phyloP scores from a whole-genome alignment of 2,797 vertebrate genomes.

The Enoplosus armatus region DNA sequence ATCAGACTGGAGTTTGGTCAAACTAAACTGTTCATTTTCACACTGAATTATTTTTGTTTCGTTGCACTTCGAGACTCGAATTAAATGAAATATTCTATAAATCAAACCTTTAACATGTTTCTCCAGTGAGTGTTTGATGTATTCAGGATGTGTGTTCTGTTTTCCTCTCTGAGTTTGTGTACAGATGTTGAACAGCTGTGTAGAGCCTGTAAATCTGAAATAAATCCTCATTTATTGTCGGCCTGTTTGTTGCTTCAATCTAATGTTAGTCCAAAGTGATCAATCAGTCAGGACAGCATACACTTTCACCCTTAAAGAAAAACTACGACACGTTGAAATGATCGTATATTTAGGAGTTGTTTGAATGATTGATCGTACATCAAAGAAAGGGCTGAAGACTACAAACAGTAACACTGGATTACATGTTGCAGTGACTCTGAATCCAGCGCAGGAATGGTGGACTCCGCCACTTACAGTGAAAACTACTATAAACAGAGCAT shows the following conservation, averaged over 20 bases:
- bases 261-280: neutral
- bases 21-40: no score
- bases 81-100: neutral
- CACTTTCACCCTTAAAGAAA: no score
- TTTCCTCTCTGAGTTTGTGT: neutral
- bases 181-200: neutral
- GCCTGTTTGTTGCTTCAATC: neutral
- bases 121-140: neutral
- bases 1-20: neutral
- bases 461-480: no score
- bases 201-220: neutral
- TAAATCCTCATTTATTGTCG: neutral
- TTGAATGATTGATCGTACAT: no score
- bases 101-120: neutral
- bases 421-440: no score
- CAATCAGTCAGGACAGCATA: no score
- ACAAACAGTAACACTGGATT: no score
- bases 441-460: no score
- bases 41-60: neutral
- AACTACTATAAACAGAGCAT: no score
- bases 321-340: no score
- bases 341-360: no score
- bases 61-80: neutral
- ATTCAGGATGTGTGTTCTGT: neutral
- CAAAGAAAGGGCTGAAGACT: no score